These are phyloP conservation scores for Drosophila neocordata DNA, from an alignment of 1,140 invertebrate genomes.

Conservation along the genomic window DNA sequence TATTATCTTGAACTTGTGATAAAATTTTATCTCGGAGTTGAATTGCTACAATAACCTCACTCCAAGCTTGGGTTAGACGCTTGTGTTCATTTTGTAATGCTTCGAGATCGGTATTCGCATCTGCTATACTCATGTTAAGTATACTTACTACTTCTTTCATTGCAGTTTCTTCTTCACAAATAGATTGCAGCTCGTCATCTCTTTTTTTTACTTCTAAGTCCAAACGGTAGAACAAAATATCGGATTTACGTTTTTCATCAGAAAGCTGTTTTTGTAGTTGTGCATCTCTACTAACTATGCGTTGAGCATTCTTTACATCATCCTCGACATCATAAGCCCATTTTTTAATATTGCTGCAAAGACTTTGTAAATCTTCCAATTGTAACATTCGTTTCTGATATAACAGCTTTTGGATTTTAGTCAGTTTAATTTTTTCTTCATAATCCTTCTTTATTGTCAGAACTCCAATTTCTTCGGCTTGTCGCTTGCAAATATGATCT, in stretches of 20 bases:
- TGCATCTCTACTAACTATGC: slow-evolving; percentile 84
- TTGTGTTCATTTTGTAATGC: slow-evolving; percentile 87
- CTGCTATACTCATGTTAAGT: slow-evolving; percentile 83
- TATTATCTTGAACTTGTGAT: slow-evolving; percentile 83
- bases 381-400: slow-evolving; percentile 82
- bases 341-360: slow-evolving; percentile 83
- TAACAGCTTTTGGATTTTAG: slow-evolving; percentile 76
- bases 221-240: slow-evolving; percentile 84
- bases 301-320: slow-evolving; percentile 83
- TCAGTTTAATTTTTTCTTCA: slow-evolving; percentile 74
- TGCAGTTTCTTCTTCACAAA: slow-evolving; percentile 83
- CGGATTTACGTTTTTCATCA: slow-evolving; percentile 84
- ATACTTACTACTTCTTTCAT: slow-evolving; percentile 83
- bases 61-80: slow-evolving; percentile 88
- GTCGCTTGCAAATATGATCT: slow-evolving; percentile 81
- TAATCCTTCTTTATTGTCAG: slow-evolving; percentile 77
- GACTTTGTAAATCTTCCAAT: slow-evolving; percentile 80
- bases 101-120: slow-evolving; percentile 88
- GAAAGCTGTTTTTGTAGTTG: slow-evolving; percentile 83
- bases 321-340: slow-evolving; percentile 84
- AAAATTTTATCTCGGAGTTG: slow-evolving; percentile 87
- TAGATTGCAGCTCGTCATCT: slow-evolving; percentile 83
- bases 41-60: slow-evolving; percentile 88
- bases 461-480: slow-evolving; percentile 74
- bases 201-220: slow-evolving; percentile 84